These are phyloP conservation scores for Ivindomyrus marchei DNA, from an alignment of 2,113 vertebrate genomes.

Conservation along the genomic window DNA sequence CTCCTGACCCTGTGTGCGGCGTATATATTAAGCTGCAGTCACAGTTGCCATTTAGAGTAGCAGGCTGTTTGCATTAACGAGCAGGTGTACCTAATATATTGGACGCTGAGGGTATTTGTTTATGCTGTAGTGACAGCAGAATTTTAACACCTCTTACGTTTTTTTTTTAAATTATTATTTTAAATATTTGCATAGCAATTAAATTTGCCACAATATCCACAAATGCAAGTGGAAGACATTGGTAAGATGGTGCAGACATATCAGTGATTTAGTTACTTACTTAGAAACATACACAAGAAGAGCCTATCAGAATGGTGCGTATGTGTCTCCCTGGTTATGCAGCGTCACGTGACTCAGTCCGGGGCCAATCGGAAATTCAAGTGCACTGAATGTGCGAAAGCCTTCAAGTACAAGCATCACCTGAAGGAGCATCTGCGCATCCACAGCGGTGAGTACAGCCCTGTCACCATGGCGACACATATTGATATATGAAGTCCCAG, in stretches of 20 bases:
- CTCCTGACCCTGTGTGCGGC: background rate
- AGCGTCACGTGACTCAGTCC: slow-evolving; percentile 80
- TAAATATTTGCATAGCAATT: background rate
- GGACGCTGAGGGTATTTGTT: background rate
- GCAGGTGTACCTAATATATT: background rate
- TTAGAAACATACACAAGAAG: background rate
- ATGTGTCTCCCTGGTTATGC: slow-evolving; percentile 32
- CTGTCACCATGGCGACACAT: background rate
- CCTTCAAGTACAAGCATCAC: slow-evolving; percentile 98
- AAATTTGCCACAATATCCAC: background rate
- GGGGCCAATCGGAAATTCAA: slow-evolving; percentile 93
- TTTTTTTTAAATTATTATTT: background rate
- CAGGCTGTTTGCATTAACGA: background rate
- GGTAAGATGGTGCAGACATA: background rate
- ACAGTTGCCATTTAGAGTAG: background rate
- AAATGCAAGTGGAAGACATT: background rate
- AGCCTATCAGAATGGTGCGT: background rate
- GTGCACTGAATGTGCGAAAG: slow-evolving; percentile 95
- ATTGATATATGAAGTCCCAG: background rate
- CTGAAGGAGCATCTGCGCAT: slow-evolving; percentile 98
- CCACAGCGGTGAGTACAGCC: slow-evolving; percentile 80
- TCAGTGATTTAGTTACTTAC: background rate
- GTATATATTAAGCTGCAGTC: background rate
- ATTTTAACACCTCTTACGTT: background rate
- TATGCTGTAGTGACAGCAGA: background rate